A percentile compares a stretch with the other conserved stretches of the same genome.
These are phyloP conservation scores for Acrobasis consociella DNA, from an alignment of 2,888 invertebrate species.

Conservation along the genomic window DNA sequence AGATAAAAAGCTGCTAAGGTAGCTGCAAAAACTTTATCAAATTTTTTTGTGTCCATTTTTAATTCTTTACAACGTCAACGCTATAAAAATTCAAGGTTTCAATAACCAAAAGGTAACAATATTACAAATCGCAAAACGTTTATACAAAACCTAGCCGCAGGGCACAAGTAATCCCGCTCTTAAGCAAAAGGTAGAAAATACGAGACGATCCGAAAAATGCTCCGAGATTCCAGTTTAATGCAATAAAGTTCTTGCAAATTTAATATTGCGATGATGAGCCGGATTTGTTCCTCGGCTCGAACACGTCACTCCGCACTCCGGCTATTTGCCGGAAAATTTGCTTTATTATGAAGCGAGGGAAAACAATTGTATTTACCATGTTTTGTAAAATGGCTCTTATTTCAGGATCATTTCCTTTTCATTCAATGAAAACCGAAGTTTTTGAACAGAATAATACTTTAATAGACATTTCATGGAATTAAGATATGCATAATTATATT, in stretches of 20 bases:
- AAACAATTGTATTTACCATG: conserved; percentile 20
- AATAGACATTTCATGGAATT: too few species aligned
- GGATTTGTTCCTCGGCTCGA: conserved; percentile 44
- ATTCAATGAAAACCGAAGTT: too few species aligned
- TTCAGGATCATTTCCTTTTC: background rate
- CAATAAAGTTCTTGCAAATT: conserved; percentile 56
- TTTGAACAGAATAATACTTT: too few species aligned
- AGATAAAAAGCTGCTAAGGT: too few species aligned
- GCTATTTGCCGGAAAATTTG: conserved; percentile 27
- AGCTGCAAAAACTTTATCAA: too few species aligned
- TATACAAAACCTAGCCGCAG: background rate
- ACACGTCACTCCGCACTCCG: conserved; percentile 28
- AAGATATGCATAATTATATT: too few species aligned
- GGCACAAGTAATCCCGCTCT: background rate
- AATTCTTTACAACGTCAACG: too few species aligned
- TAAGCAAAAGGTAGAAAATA: conserved; percentile 4
- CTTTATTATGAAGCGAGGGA: conserved; percentile 24
- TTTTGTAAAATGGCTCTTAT: conserved; percentile 4
- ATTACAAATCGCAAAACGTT: background rate
- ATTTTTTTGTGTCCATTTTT: too few species aligned
- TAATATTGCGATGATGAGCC: conserved; percentile 60
- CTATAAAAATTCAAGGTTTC: background rate
- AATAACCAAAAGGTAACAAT: background rate
- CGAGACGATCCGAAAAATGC: conserved; percentile 13
- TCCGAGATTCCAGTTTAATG: conserved; percentile 31